Conservation (phyloP, 64 coral and sea anemone genomes). For the Orbicella faveolata region DNA sequence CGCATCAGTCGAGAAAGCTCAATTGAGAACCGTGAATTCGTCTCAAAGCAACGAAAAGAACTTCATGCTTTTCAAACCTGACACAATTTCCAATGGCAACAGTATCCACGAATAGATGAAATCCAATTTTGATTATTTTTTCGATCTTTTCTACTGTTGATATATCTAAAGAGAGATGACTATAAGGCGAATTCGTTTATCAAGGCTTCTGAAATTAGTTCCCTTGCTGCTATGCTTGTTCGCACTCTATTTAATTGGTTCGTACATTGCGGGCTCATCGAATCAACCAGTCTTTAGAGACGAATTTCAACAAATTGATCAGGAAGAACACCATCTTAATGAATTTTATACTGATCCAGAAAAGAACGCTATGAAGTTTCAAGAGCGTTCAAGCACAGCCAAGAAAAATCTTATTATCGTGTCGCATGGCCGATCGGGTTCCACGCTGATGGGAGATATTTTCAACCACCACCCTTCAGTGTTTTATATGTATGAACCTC, state of each 20-base stretch:
- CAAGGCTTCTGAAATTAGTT: neutral
- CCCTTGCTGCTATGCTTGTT: neutral
- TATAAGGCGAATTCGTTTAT: neutral
- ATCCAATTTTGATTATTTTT: too few species aligned
- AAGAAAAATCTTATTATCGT: neutral
- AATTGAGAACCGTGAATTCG: too few species aligned
- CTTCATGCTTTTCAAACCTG: constrained; percentile 1
- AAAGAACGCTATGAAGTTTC: neutral
- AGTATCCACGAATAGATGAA: too few species aligned
- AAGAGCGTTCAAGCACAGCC: neutral
- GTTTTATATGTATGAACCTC: constrained; percentile 14
- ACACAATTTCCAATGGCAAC: neutral
- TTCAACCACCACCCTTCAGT: constrained; percentile 19
- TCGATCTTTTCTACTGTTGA: too few species aligned
- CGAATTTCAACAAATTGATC: neutral
- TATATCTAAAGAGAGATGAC: neutral
- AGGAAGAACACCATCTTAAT: neutral
- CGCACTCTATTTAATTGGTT: neutral
- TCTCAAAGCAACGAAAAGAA: too few species aligned
- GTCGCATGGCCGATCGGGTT: constrained; percentile 1
- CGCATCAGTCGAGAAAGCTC: too few species aligned
- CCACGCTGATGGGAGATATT: constrained; percentile 13
- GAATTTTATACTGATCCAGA: neutral
- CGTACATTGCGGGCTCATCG: neutral
- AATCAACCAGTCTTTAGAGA: neutral